Evolutionary conservation across 2,797 vertebrate species (phyloP), one percentile per base, ranked within the genome.

Genomic region (Crocidura indochinensis): DNA sequence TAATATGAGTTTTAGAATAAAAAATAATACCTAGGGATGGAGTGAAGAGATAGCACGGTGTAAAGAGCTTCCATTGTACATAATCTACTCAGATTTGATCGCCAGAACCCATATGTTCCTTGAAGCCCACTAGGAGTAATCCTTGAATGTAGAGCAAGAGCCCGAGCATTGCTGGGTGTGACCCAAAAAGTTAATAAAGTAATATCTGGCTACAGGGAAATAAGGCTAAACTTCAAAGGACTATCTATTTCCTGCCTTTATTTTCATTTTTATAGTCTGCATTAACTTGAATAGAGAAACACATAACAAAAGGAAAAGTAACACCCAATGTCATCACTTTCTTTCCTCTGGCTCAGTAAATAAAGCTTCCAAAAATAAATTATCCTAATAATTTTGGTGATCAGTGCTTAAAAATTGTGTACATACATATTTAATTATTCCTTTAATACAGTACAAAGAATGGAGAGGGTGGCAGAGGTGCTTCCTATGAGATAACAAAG

Each of bases 211-310:
- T 53, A 8, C 10, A 2, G 17, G 12, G 46, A 2, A 47, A 15
- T 27, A 6, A n/a, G 38, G 29, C 56, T 11, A n/a, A 44, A 27
- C 2, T 67, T 44, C 64, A 83, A 7, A 65, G 51, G 88, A 64
- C 90, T 1, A 2, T 47, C 7, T 31, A 38, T 77, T 20, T 77
- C 64, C 67, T 72, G 68, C 15, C 49, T 15, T 49, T 53, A 68
- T 51, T 26, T 69, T 8, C 22, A 74, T 62, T 84, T 77, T 62
- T 47, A 7, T 77, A 87, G 65, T 56, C 53, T 22, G 72, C 31
- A 75, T 22, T 74, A 78, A 53, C 24, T 64, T 62, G n/a, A 67
- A 93, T 8, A 84, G 1, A 73, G 17, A 90, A 75, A 87, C 47
- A 27, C 3, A 85, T 27, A 69, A 69, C 15, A 76, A 85, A 76